Conservation (phyloP, 1,140 invertebrate species). For the Whitmania pigra region DNA sequence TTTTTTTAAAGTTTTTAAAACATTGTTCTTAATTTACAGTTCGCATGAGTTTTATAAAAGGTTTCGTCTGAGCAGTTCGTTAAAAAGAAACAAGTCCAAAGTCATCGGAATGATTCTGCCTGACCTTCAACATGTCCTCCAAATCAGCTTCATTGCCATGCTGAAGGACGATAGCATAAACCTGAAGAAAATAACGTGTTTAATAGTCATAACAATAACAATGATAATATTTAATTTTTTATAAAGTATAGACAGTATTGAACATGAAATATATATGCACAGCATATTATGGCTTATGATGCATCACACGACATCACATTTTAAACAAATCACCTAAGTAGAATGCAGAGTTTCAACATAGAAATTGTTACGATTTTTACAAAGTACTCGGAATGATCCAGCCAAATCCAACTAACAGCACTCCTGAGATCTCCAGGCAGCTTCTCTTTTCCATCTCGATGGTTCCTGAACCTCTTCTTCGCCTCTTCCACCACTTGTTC, state of each 20-base stretch:
- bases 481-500: conserved; percentile 62
- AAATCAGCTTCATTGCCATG: conserved; percentile 58
- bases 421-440: conserved; percentile 73
- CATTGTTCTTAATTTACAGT: too few relatives aligned
- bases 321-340: too few relatives aligned
- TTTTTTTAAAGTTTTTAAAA: too few relatives aligned
- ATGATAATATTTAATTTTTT: too few relatives aligned
- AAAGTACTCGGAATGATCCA: not conserved
- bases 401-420: conserved; percentile 43
- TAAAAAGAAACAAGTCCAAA: too few relatives aligned
- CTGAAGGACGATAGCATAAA: conserved; percentile 69
- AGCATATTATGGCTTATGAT: too few relatives aligned
- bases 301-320: too few relatives aligned
- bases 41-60: too few relatives aligned
- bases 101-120: not conserved
- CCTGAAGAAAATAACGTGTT: conserved; percentile 27
- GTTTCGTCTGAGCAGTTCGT: too few relatives aligned
- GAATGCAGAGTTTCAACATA: not conserved
- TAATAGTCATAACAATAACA: too few relatives aligned
- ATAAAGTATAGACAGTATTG: too few relatives aligned
- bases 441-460: conserved; percentile 49
- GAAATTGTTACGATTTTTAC: not conserved
- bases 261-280: too few relatives aligned
- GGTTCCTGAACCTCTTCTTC: conserved; percentile 53
- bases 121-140: conserved; percentile 59